These are phyloP conservation scores for Sminthurides aquaticus DNA, from an alignment of 2,888 invertebrate genomes.

Conservation along the genomic window DNA sequence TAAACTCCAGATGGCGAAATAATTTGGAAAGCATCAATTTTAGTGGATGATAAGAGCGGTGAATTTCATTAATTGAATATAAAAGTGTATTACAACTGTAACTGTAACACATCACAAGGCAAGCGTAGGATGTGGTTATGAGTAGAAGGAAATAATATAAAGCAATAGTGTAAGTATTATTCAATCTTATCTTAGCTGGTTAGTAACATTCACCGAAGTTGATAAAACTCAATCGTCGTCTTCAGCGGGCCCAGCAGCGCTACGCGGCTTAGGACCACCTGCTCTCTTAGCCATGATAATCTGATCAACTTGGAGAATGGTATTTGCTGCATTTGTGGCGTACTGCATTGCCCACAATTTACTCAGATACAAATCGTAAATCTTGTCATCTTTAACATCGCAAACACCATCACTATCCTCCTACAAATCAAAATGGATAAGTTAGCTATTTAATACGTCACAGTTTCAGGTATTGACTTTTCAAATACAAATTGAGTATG, in stretches of 20 bases:
- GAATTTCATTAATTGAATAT: background rate
- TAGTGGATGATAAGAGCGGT: too few species aligned
- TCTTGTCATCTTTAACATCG: conserved; percentile 68
- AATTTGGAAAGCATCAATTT: too few species aligned
- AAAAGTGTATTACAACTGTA: conserved; percentile 8
- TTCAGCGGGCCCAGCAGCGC: conserved; percentile 52
- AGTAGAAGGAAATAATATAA: conserved; percentile 2
- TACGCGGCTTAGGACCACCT: conserved; percentile 81
- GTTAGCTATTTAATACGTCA: background rate
- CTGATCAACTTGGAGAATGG: conserved; percentile 88
- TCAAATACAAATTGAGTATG: too few species aligned
- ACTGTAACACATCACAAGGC: conserved; percentile 5
- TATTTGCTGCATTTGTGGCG: conserved; percentile 85
- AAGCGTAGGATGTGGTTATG: background rate
- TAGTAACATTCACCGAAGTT: background rate
- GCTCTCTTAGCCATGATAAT: conserved; percentile 98
- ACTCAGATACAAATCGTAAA: conserved; percentile 73
- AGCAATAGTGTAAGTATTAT: background rate
- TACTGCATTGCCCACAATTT: conserved; percentile 95
- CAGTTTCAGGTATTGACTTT: too few species aligned
- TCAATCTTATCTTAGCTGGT: background rate
- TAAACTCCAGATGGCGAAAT: too few species aligned
- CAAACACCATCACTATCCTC: conserved; percentile 60
- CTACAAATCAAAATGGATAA: conserved; percentile 40
- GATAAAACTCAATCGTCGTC: conserved; percentile 41